phyloP scores from a whole-genome alignment of 2,113 vertebrate genomes.

The Rattus rattus region DNA sequence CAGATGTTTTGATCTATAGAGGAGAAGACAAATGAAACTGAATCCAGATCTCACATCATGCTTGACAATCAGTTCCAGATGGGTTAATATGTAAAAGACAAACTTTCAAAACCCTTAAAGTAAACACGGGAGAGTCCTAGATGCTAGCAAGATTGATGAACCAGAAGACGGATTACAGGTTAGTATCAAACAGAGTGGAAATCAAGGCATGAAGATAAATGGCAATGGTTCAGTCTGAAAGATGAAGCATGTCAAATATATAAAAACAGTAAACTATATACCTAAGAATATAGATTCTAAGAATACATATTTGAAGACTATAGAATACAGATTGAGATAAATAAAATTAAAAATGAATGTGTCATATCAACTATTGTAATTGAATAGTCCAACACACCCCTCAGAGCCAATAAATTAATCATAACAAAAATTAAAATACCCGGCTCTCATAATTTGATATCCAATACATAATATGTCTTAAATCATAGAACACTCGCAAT shows the following conservation, averaged over 20 bases:
- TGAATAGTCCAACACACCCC: background rate
- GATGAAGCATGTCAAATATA: background rate
- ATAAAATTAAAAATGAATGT: background rate
- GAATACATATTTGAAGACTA: background rate
- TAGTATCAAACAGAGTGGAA: constrained; percentile 5
- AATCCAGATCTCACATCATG: background rate
- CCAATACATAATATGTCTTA: background rate
- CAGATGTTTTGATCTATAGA: background rate
- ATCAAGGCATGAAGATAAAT: background rate
- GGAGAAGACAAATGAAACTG: background rate
- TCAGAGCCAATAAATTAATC: background rate
- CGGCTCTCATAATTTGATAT: background rate
- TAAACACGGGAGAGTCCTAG: background rate
- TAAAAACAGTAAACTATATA: background rate
- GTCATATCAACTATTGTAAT: background rate
- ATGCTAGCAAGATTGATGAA: constrained; percentile 3
- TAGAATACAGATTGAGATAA: background rate
- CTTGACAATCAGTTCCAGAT: background rate
- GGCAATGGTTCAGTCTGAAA: background rate
- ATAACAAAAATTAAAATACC: background rate
- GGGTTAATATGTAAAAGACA: background rate
- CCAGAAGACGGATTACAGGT: background rate
- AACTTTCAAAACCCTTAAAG: constrained; percentile 33
- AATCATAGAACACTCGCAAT: background rate
- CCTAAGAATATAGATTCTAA: background rate